A percentile compares a stretch with the other conserved stretches of the same genome.
Evolutionary conservation across 1,140 invertebrate genomes (phyloP).

Genomic region (Drosophila aff.): DNA sequence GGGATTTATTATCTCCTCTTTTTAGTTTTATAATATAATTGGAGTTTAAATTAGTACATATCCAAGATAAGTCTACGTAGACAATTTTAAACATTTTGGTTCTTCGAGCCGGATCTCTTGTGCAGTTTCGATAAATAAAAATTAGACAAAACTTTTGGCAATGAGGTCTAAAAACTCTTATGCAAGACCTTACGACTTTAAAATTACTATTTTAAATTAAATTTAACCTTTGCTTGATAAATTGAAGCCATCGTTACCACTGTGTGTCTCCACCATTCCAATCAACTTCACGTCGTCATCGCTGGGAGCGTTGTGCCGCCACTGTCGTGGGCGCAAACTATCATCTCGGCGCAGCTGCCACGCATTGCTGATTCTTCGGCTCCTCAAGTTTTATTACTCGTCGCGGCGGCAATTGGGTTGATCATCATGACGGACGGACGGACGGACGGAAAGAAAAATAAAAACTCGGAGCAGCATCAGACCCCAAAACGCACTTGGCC

Average conservation of each 20-base stretch:
- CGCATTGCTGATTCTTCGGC: conserved; percentile 72
- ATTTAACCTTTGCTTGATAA: not conserved
- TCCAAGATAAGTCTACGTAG: too few relatives aligned
- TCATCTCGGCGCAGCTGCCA: conserved; percentile 63
- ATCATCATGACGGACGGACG: conserved; percentile 68
- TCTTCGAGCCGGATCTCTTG: not conserved
- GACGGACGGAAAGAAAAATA: conserved; percentile 33
- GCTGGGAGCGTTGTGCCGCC: conserved; percentile 26
- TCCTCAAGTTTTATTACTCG: conserved; percentile 65
- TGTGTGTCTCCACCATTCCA: conserved; percentile 22
- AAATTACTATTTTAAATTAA: not conserved
- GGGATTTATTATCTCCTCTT: not conserved
- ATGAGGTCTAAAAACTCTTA: not conserved
- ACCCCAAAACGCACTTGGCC: conserved; percentile 55
- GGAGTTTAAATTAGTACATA: not conserved
- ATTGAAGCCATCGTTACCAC: conserved; percentile 13
- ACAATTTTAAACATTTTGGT: not conserved
- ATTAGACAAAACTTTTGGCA: not conserved
- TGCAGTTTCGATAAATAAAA: not conserved
- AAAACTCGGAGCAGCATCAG: conserved; percentile 7
- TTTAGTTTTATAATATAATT: not conserved
- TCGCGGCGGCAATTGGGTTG: conserved; percentile 71
- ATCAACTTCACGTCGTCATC: conserved; percentile 46
- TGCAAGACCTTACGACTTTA: not conserved
- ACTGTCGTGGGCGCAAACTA: conserved; percentile 70